A percentile compares a stretch with the other conserved stretches of the same genome.
These are phyloP conservation scores for Burhinus oedicnemus DNA, from an alignment of 2,113 vertebrate species.

Conservation along the genomic window DNA sequence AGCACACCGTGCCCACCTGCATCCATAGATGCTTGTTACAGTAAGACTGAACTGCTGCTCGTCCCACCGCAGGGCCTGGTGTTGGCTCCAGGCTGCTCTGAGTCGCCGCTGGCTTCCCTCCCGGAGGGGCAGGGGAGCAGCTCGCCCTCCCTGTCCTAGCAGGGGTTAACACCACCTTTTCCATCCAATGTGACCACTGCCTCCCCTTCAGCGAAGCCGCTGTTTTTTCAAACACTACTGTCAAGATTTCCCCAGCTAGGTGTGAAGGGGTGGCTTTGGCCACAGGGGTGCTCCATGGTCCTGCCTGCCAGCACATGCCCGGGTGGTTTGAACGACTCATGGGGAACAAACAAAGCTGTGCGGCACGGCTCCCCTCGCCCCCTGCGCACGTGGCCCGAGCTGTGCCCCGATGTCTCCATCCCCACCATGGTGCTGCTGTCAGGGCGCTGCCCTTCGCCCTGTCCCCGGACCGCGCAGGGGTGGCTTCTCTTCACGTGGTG, in stretches of 20 bases:
- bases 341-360: neutral
- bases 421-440: neutral
- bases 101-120: neutral
- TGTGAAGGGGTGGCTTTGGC: neutral
- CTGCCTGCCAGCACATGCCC: accelerated
- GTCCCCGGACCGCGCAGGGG: accelerated
- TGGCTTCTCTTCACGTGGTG: accelerated
- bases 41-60: neutral
- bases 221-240: neutral
- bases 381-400: accelerated
- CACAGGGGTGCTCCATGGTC: neutral
- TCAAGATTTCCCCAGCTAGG: neutral
- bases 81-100: neutral
- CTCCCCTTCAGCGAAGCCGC: neutral
- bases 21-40: neutral
- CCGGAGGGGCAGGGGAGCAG: accelerated
- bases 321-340: neutral
- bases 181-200: neutral
- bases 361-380: too few relatives aligned
- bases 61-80: accelerated
- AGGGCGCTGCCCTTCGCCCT: accelerated
- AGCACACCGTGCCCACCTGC: neutral
- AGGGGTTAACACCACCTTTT: neutral
- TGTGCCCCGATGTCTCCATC: accelerated
- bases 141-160: neutral